Conservation (phyloP, 2,113 vertebrate species). For the Octodon degus region DNA sequence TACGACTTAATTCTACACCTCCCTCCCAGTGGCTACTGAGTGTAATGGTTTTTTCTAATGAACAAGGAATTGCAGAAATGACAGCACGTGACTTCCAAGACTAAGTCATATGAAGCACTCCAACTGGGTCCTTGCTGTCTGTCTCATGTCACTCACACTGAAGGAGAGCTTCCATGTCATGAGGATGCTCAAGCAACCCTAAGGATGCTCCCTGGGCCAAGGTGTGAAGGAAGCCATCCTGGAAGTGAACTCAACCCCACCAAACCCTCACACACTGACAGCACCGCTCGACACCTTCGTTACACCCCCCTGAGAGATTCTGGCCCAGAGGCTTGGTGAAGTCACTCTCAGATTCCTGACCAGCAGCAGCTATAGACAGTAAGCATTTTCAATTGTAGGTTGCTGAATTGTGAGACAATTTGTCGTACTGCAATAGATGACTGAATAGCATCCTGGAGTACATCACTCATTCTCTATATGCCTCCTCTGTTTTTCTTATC, state of each 20-base stretch:
- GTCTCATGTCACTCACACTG: neutral
- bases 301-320: accelerated
- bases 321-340: neutral
- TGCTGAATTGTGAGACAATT: neutral
- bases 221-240: neutral
- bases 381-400: accelerated
- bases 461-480: accelerated
- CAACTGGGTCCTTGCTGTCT: neutral
- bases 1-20: neutral
- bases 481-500: neutral
- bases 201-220: accelerated
- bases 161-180: neutral
- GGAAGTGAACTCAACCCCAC: accelerated
- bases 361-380: neutral
- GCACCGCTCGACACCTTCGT: too few relatives aligned
- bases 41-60: neutral
- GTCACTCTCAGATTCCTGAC: neutral
- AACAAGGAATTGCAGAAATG: too few relatives aligned
- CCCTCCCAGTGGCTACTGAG: neutral
- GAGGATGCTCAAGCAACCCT: neutral
- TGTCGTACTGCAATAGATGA: neutral
- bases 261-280: neutral
- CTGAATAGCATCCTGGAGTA: neutral
- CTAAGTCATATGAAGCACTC: too few relatives aligned
- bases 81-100: neutral